Evolutionary conservation across 2,113 vertebrate genomes (phyloP), one percentile per base, ranked within the genome.

Genomic region (Vulpes ferrilata): DNA sequence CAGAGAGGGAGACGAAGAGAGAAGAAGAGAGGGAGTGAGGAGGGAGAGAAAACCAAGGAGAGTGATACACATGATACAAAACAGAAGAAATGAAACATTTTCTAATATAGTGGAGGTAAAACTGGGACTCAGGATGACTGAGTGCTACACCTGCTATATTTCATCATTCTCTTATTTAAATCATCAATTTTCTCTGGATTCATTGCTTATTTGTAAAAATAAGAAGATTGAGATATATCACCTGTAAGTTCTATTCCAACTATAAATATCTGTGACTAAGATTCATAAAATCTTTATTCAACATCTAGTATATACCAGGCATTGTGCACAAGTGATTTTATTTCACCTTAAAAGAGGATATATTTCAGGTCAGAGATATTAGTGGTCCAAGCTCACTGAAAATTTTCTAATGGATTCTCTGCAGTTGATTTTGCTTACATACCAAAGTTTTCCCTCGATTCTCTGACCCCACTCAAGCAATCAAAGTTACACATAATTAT

Each of bases 321-420:
- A 88, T 65, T 84, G 32, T 60, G 12, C n/a, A 67, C 20, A 55
- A 69, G 32, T 55, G 53, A 62, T 71, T 88, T 69, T 92, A 79
- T n/a, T 88, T 89, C 25, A 48, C 25, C 32, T 80, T 51, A 43
- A 88, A 73, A 64, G 25, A 73, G 5, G 15, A 20, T 69, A 20
- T 30, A 86, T 81, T 91, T 64, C 71, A 79, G 13, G 53, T 57
- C 11, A 90, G 65, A 86, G 73, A 80, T 90, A 79, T 84, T 90
- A 85, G 43, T 65, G 23, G 17, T 30, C 17, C 15, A 65, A 73
- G 13, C 30, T 92, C 38, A 89, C 35, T 91, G 43, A 3, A 88
- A 27, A 23, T 84, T 88, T 88, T 71, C 64, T 71, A 38, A 48
- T 38, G 11, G n/a, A 43, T 64, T 90, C n/a, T 48, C 10, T 79